Conservation (phyloP, 2,797 vertebrate species). For the Rhynchotus rufescens region DNA sequence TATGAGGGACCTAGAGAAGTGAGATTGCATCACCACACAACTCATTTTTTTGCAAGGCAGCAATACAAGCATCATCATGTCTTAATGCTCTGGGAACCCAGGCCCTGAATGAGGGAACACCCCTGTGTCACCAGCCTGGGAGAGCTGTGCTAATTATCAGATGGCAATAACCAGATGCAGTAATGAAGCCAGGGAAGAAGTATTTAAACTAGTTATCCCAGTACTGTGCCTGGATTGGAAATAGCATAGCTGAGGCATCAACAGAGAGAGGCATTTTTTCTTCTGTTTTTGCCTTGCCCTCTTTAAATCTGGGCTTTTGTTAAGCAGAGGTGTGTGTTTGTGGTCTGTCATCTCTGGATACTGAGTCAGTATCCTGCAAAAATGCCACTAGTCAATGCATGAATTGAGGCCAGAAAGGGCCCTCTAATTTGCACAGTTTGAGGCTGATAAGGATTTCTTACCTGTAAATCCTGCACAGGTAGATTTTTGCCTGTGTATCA, state of each 20-base stretch:
- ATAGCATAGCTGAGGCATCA: background rate
- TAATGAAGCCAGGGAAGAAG: background rate
- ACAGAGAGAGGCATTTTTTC: accelerated
- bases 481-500: background rate
- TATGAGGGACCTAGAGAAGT: background rate
- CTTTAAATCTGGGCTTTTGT: background rate
- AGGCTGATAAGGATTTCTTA: background rate
- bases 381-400: background rate
- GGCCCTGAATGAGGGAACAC: conserved; percentile 14
- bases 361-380: background rate
- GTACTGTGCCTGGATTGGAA: background rate
- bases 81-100: conserved; percentile 14
- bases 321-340: background rate
- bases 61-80: conserved; percentile 58
- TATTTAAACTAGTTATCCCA: background rate
- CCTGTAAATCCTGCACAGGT: background rate
- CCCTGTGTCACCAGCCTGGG: conserved; percentile 38
- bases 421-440: background rate
- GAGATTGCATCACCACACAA: background rate
- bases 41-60: conserved; percentile 45
- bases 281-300: background rate
- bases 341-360: background rate
- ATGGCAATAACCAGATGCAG: background rate
- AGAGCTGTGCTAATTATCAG: background rate
- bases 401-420: background rate